Percentiles rank a stretch among this genome's conserved stretches.
Evolutionary conservation across 1,140 invertebrate species (phyloP).

Genomic region (Caenorhabditis latens): DNA sequence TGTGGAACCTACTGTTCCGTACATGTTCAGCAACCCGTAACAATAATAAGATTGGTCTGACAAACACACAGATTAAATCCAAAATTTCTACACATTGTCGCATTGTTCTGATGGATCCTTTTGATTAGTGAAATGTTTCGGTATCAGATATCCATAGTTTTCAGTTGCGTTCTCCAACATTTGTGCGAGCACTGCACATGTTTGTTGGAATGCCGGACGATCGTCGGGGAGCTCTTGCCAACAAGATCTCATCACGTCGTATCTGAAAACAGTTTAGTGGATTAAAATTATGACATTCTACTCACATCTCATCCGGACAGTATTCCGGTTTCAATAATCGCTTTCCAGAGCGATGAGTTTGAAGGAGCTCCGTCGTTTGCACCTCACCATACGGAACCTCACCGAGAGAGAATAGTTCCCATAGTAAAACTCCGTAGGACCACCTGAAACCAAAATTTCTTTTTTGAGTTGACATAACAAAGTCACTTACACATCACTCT

Average conservation of each 20-base stretch:
- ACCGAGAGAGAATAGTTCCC: conserved; percentile 72
- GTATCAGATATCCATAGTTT: conserved; percentile 63
- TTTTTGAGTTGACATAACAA: no score
- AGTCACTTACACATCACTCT: conserved; percentile 69
- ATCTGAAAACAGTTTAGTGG: conserved; percentile 56
- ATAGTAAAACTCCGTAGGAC: conserved; percentile 71
- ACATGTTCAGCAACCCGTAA: background rate
- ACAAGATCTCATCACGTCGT: conserved; percentile 63
- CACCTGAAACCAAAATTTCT: conserved; percentile 62
- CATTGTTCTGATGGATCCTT: conserved; percentile 20
- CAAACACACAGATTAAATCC: background rate
- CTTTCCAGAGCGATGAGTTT: conserved; percentile 63
- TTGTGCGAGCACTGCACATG: conserved; percentile 32
- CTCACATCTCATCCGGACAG: conserved; percentile 70
- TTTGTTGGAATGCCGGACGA: conserved; percentile 62
- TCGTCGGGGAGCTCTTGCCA: conserved; percentile 56
- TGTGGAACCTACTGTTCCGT: conserved; percentile 38
- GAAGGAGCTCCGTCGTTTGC: conserved; percentile 65
- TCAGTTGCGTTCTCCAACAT: conserved; percentile 59
- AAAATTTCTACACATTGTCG: conserved; percentile 14
- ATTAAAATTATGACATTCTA: background rate
- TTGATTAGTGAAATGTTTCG: conserved; percentile 20
- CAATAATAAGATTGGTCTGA: background rate
- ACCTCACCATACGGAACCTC: conserved; percentile 70
- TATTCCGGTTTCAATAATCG: conserved; percentile 67